A percentile compares a stretch with the other conserved stretches of the same genome.
Evolutionary conservation across 2,113 vertebrate genomes (phyloP).

Genomic region (Xenopus tropicalis): UCB_Xtro_10.0 CM004448.2:4403501-4404000

Average conservation of each 20-base stretch:
- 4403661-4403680: background rate
- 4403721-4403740: background rate
- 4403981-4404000: background rate
- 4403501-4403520: background rate
- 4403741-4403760: background rate
- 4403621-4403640: background rate
- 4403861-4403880: slow-evolving; percentile 4
- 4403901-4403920: background rate
- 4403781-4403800: background rate
- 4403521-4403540: background rate
- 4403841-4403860: background rate
- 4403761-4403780: slow-evolving; percentile 5
- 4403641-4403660: background rate
- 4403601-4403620: background rate
- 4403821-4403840: slow-evolving; percentile 8
- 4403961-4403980: slow-evolving; percentile 2
- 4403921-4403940: slow-evolving; percentile 12
- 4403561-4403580: background rate
- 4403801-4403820: slow-evolving; percentile 10
- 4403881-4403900: background rate
- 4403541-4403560: background rate
- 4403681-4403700: background rate
- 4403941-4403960: background rate
- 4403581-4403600: background rate
- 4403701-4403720: background rate